A percentile compares a stretch with the other conserved stretches of the same genome.
Conservation (phyloP, 2,113 vertebrate genomes). For the Trachemys scripta region DNA sequence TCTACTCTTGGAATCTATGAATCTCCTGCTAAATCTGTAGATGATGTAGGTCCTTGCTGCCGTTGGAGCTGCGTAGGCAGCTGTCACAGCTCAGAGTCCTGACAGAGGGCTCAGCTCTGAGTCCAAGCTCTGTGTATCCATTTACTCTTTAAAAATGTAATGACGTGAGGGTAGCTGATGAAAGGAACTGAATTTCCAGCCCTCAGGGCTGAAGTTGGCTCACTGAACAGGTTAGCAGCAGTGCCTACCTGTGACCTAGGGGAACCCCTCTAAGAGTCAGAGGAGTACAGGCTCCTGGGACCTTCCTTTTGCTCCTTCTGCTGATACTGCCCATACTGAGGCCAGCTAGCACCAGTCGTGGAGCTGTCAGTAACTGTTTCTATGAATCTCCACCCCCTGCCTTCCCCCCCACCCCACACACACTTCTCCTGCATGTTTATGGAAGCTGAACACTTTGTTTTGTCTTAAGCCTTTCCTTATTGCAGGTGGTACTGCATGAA, state of each 20-base stretch:
- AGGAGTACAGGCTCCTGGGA: background rate
- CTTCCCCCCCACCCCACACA: background rate
- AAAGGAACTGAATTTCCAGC: background rate
- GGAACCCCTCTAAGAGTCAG: background rate
- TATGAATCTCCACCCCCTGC: background rate
- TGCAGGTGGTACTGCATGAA: background rate
- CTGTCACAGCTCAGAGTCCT: background rate
- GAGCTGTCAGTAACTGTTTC: background rate
- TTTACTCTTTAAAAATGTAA: background rate
- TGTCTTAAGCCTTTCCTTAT: constrained; percentile 38
- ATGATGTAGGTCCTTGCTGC: background rate
- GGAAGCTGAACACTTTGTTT: background rate
- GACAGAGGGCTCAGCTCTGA: background rate
- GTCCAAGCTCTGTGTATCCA: background rate
- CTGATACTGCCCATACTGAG: background rate
- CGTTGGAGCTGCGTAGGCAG: background rate
- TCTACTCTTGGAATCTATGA: background rate
- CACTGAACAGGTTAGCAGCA: constrained; percentile 23
- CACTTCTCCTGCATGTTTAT: constrained; percentile 23
- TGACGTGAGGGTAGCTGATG: background rate
- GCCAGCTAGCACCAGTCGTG: background rate
- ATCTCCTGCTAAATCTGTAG: constrained; percentile 51
- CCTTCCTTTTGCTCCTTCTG: background rate
- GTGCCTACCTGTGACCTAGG: background rate
- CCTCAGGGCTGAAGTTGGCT: background rate